Evolutionary conservation across 2,888 invertebrate species (phyloP).

Genomic region (Oithona nana): DNA sequence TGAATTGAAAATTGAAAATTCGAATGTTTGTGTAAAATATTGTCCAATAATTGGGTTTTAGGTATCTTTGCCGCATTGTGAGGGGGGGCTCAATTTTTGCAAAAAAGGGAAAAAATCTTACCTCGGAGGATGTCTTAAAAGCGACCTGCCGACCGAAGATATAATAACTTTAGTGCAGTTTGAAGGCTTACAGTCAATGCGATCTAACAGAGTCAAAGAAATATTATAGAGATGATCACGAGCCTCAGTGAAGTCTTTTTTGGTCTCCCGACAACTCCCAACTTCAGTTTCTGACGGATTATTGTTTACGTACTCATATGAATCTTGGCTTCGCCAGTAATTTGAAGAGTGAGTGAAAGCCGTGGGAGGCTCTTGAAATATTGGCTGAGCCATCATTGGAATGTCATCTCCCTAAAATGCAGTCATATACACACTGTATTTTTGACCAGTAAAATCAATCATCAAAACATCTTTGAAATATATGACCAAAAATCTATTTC

Average conservation of each 20-base stretch:
- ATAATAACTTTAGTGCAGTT: slow-evolving; percentile 8
- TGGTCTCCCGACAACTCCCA: background rate
- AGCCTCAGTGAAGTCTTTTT: background rate
- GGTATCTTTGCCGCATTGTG: no score
- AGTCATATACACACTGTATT: no score
- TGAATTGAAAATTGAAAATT: no score
- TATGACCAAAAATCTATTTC: no score
- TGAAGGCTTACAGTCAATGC: slow-evolving; percentile 1
- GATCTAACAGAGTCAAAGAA: slow-evolving; percentile 4
- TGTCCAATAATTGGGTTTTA: no score
- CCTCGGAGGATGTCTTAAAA: slow-evolving; percentile 3
- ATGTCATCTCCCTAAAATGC: no score
- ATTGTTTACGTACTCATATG: no score
- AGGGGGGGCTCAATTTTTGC: no score
- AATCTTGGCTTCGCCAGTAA: background rate
- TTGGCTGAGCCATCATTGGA: background rate
- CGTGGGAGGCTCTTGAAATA: background rate
- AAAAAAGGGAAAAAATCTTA: background rate
- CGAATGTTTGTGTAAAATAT: no score
- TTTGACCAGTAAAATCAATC: no score
- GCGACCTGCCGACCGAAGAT: background rate
- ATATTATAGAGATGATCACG: background rate
- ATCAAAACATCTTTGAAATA: no score
- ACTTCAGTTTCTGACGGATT: background rate
- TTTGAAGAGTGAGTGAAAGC: background rate